phyloP scores from a whole-genome alignment of 1,140 invertebrate genomes.

The Ganaspis sp. region DNA sequence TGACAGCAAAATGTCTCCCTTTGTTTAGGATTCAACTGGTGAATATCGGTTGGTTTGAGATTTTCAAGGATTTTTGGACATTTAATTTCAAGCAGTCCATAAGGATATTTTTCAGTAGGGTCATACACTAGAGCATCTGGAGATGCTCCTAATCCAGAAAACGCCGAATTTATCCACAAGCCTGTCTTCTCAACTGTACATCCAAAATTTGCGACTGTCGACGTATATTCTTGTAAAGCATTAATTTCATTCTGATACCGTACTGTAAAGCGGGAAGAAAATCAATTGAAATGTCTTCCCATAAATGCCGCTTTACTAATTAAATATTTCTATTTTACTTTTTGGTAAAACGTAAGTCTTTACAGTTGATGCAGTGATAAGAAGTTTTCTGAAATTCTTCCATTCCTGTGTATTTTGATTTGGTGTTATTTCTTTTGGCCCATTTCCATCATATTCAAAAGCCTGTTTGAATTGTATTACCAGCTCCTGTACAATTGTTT shows the following conservation, averaged over 20 bases:
- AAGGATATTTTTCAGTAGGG: not conserved
- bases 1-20: not conserved
- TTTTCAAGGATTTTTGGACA: not conserved
- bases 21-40: not conserved
- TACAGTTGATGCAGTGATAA: slow-evolving; percentile 38
- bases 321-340: not conserved
- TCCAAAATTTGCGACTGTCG: slow-evolving; percentile 6
- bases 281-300: not conserved
- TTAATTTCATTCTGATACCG: slow-evolving; percentile 27
- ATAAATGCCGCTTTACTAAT: slow-evolving; percentile 35
- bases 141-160: not conserved
- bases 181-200: slow-evolving; percentile 7
- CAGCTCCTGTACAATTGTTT: not conserved
- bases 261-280: slow-evolving; percentile 30
- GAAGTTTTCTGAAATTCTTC: slow-evolving; percentile 33
- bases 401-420: not conserved
- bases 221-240: slow-evolving; percentile 12
- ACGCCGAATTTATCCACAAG: not conserved
- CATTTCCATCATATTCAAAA: not conserved
- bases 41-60: not conserved
- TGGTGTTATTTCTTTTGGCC: not conserved
- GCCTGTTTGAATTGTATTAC: not conserved
- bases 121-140: not conserved
- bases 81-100: not conserved
- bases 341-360: slow-evolving; percentile 25